Base-by-base conservation (phyloP, 2,888 invertebrate genomes). In the Stegophylla sp. region DNA sequence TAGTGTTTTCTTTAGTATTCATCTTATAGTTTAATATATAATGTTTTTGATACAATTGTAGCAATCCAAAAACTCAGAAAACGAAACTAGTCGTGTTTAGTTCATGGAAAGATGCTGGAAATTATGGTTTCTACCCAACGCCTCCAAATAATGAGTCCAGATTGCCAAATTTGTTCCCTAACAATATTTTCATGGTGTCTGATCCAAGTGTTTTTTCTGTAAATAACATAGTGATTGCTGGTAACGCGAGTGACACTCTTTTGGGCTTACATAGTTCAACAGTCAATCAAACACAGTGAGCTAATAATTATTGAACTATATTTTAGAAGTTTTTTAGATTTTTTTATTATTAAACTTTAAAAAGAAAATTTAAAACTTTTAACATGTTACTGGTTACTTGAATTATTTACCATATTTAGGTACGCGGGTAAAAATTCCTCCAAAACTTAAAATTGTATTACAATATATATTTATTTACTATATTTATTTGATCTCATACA, bases 61-160 rank as follows among this genome's bases (percentile, higher is more conserved):
- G 79, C 17, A 59, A 79, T n/a, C 23, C 61, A 9, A 23, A 7
- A 17, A 79, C 61, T 17, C 59, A 61, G 23, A 61, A 71, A 12
- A 61, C 63, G 59, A 79, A 79, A 79, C 3, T 79, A 2, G 13
- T 63, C 4, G 5, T 79, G 0, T 51, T 79, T 9, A 79, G 51
- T 61, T 79, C 79, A 4, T 79, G 79, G 79, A 79, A 79, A 71
- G 79, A 79, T 61, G 41, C n/a, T 1, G 13, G 9, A 9, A 61
- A 26, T 48, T 79, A 34, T 61, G 23, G 34, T 48, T 48, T 69
- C 1, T 79, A 79, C 5, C 79, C 79, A 23, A 79, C 79, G 12
- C 71, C 79, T 17, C 79, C 79, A 23, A 61, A 63, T 15, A 26
- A 17, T 1, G 79, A 71, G 9, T 69, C 79, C 1, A 28, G 23